phyloP scores from a whole-genome alignment of 2,888 invertebrate species.

The Pristionchus japonicus region DNA sequence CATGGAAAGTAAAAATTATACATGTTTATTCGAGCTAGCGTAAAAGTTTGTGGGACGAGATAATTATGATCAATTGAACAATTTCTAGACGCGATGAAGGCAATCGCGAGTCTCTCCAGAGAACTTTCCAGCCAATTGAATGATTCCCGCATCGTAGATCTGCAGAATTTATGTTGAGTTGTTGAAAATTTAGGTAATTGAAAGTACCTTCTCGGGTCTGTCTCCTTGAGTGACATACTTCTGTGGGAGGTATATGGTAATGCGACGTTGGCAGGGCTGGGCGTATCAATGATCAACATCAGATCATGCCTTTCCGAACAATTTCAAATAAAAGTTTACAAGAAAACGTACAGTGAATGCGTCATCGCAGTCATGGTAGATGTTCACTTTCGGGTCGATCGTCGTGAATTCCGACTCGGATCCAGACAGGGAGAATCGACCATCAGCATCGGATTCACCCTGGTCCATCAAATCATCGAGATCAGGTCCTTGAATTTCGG shows the following conservation, averaged over 20 bases:
- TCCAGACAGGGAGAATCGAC: slow-evolving; percentile 57
- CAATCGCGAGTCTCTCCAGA: slow-evolving; percentile 44
- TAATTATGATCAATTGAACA: not conserved
- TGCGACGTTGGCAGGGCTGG: slow-evolving; percentile 60
- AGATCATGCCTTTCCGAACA: no score
- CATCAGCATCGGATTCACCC: slow-evolving; percentile 56
- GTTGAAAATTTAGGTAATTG: not conserved
- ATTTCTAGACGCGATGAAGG: not conserved
- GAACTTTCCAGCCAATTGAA: slow-evolving; percentile 43
- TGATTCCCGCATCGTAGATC: slow-evolving; percentile 46
- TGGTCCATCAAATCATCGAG: slow-evolving; percentile 60
- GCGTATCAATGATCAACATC: no score
- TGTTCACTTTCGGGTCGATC: slow-evolving; percentile 63
- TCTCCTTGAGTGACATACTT: slow-evolving; percentile 54
- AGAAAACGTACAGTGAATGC: slow-evolving; percentile 52
- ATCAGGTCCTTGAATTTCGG: no score
- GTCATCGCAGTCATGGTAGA: slow-evolving; percentile 63
- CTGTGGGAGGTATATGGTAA: slow-evolving; percentile 59
- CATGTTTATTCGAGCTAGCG: not conserved
- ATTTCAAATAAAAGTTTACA: no score
- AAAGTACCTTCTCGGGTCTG: slow-evolving; percentile 44
- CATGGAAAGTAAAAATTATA: no score
- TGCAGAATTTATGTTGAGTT: not conserved
- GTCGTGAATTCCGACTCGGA: slow-evolving; percentile 58
- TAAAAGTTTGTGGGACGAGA: not conserved